Conservation (phyloP, 1,140 invertebrate genomes). For the Drosophila equinoxialis region DNA sequence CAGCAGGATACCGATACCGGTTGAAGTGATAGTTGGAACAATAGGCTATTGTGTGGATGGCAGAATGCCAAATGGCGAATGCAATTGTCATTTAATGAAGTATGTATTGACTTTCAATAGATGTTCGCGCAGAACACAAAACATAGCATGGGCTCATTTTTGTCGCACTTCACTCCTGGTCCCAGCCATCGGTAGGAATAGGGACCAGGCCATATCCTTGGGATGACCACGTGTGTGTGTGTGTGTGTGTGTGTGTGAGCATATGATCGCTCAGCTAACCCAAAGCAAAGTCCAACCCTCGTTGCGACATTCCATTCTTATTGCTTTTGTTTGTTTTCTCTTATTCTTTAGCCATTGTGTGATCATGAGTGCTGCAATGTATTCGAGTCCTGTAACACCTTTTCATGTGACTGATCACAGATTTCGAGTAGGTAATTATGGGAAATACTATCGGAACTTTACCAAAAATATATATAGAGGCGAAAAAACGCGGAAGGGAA, state of each 20-base stretch:
- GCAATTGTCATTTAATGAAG: constrained; percentile 59
- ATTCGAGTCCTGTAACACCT: constrained; percentile 19
- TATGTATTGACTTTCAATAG: constrained; percentile 51
- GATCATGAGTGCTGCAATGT: constrained; percentile 8
- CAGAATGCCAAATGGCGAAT: constrained; percentile 43
- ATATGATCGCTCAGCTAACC: constrained; percentile 8
- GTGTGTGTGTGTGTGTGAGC: not conserved
- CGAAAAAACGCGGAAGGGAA: not conserved
- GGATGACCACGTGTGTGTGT: not conserved
- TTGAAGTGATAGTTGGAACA: constrained; percentile 31
- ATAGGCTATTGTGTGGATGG: constrained; percentile 30
- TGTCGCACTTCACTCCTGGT: constrained; percentile 16
- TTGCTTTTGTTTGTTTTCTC: constrained; percentile 12
- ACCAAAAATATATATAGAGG: not conserved
- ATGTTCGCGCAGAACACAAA: constrained; percentile 24
- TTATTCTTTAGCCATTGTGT: constrained; percentile 21
- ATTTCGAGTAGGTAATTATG: not conserved
- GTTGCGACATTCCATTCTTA: constrained; percentile 29
- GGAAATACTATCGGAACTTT: not conserved
- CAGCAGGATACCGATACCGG: constrained; percentile 8
- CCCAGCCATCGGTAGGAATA: not conserved
- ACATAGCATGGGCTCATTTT: not conserved
- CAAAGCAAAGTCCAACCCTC: constrained; percentile 28
- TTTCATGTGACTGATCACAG: constrained; percentile 15
- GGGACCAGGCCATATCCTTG: not conserved